Percentiles rank a stretch among this genome's conserved stretches.
Conservation (phyloP, 2,888 invertebrate genomes). For the Papilio elwesi region DNA sequence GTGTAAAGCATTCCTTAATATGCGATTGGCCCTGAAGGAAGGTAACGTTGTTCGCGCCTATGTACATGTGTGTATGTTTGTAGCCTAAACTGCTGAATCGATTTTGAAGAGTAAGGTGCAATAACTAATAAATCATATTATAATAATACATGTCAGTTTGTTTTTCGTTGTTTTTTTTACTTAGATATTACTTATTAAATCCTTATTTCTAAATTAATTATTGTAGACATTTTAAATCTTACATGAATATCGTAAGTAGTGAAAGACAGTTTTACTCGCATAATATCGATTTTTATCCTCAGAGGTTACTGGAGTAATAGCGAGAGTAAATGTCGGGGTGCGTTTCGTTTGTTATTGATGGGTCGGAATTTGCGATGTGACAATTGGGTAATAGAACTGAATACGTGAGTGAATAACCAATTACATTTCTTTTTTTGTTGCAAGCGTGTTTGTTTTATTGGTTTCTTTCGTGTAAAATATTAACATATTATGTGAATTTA, state of each 20-base stretch:
- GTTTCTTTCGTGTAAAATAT: neutral
- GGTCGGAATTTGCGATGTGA: slow-evolving; percentile 60
- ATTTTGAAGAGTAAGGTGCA: no score
- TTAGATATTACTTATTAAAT: no score
- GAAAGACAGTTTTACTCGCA: slow-evolving; percentile 43
- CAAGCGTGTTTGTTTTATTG: neutral
- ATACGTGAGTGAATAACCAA: slow-evolving; percentile 39
- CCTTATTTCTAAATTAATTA: neutral
- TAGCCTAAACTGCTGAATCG: no score
- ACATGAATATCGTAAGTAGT: neutral
- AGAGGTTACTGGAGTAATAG: slow-evolving; percentile 52
- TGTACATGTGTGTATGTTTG: no score
- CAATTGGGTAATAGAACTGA: slow-evolving; percentile 47
- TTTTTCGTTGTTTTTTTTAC: no score
- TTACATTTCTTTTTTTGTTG: neutral
- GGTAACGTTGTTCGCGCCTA: no score
- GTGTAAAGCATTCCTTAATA: no score
- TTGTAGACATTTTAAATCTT: neutral
- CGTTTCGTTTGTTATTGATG: slow-evolving; percentile 58
- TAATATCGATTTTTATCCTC: slow-evolving; percentile 57
- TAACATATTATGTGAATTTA: no score
- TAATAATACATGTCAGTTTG: no score
- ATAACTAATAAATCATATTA: no score
- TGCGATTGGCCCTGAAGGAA: no score
- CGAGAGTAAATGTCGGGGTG: slow-evolving; percentile 46